Base-by-base conservation (phyloP, 2,888 invertebrate genomes). In the Deladenus siricidicola region DNA sequence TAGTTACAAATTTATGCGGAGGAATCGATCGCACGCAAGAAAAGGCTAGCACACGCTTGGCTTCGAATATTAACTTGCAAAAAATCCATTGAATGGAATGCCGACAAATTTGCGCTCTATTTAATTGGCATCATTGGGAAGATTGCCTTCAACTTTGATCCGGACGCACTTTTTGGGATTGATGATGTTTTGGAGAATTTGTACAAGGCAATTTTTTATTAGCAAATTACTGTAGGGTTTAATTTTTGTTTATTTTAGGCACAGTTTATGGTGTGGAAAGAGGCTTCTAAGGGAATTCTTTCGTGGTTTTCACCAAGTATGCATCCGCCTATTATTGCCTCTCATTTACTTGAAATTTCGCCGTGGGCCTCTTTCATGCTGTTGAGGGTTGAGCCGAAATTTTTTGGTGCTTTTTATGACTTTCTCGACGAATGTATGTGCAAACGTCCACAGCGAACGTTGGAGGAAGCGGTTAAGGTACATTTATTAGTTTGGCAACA, bases 361-460 rank as follows among this genome's bases (percentile, higher is more conserved):
- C 70, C 71, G 1, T 74, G 74, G 64, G 68, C 73, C 8, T 66
- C 75, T 0, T 73, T 64, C 50, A 44, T 76, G 19, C 63, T 74
- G 60, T 64, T 76, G 2, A 42, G 61, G 14, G 72, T 72, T 6
- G 76, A 76, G 49, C 34, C 66, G 17, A 54, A 64, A 19, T 58
- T 69, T 6, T 70, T 66, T 55, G 58, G 64, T 17, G 56, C 64
- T 1, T 74, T 74, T 49, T 68, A 69, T 45, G 63, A 63, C 6
- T 56, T 60, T 6, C 60, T 76, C 23, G 68, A 68, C 56, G 69
- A 70, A 24, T 26, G 52, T 19, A 45, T 64, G 29, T 59, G 48
- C 10, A 68, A 70, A 43, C 55, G 64, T 23, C 57, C 59, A 43
- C 53, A 30, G 17, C 55, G 62, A 24, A 45, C 28, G 8, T 43